Evolutionary conservation across 2,888 invertebrate genomes (phyloP).

Genomic region (Aradus depressus): DNA sequence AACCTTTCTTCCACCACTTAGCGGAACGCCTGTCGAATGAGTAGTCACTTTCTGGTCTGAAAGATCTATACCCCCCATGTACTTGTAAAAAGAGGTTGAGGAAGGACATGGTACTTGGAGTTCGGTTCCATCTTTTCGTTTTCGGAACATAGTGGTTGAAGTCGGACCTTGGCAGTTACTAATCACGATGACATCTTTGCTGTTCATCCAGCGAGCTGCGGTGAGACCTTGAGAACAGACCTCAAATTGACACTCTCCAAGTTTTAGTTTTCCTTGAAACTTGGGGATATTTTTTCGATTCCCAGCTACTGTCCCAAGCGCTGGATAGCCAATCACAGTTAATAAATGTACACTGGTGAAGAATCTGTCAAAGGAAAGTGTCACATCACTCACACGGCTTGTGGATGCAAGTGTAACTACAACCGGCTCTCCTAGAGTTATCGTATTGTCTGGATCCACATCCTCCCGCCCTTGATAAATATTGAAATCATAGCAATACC

Average conservation of each 20-base stretch:
- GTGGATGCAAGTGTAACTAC: slow-evolving; percentile 27
- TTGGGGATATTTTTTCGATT: slow-evolving; percentile 1
- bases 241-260: neutral
- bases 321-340: slow-evolving; percentile 23
- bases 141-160: slow-evolving; percentile 24
- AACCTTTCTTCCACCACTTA: slow-evolving; percentile 33
- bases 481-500: slow-evolving; percentile 28
- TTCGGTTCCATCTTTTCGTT: slow-evolving; percentile 32
- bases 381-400: slow-evolving; percentile 21
- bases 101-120: slow-evolving; percentile 28
- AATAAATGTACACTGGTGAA: slow-evolving; percentile 27
- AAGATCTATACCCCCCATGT: slow-evolving; percentile 32
- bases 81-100: slow-evolving; percentile 29
- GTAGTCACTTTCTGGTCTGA: slow-evolving; percentile 33
- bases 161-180: slow-evolving; percentile 31
- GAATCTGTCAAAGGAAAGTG: slow-evolving; percentile 23
- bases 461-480: slow-evolving; percentile 22
- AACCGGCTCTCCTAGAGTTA: slow-evolving; percentile 28
- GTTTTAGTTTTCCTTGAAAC: neutral
- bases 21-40: slow-evolving; percentile 31
- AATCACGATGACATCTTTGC: slow-evolving; percentile 31
- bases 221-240: slow-evolving; percentile 20
- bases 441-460: neutral
- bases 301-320: slow-evolving; percentile 29
- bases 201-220: slow-evolving; percentile 30